A percentile compares a stretch with the other conserved stretches of the same genome.
These are phyloP conservation scores for Cancer borealis DNA, from an alignment of 2,888 invertebrate species.

Conservation along the genomic window DNA sequence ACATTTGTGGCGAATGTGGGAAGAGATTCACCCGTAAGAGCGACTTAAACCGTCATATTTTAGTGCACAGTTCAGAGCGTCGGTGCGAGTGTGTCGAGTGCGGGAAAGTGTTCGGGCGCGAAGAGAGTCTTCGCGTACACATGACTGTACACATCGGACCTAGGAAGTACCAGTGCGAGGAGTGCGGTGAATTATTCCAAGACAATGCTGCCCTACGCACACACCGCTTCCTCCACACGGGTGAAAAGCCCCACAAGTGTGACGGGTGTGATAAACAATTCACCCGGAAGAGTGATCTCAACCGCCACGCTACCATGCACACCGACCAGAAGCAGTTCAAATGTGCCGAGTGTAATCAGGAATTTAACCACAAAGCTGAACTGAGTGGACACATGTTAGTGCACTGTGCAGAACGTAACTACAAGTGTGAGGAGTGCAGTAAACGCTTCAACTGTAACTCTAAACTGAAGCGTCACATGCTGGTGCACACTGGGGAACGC, in stretches of 20 bases:
- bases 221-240: slow-evolving; percentile 61
- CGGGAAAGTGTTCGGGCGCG: slow-evolving; percentile 52
- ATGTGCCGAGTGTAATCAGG: slow-evolving; percentile 54
- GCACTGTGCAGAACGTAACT: slow-evolving; percentile 60
- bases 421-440: slow-evolving; percentile 60
- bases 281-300: slow-evolving; percentile 58
- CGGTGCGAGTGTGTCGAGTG: slow-evolving; percentile 57
- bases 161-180: slow-evolving; percentile 55
- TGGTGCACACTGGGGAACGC: slow-evolving; percentile 80
- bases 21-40: slow-evolving; percentile 61
- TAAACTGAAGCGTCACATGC: slow-evolving; percentile 61
- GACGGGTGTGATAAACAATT: slow-evolving; percentile 57
- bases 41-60: slow-evolving; percentile 61
- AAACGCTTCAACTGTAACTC: slow-evolving; percentile 65
- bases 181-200: slow-evolving; percentile 55
- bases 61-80: slow-evolving; percentile 45
- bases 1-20: slow-evolving; percentile 58
- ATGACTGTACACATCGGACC: slow-evolving; percentile 38
- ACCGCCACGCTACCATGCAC: slow-evolving; percentile 53
- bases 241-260: slow-evolving; percentile 62
- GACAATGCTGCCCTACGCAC: slow-evolving; percentile 34
- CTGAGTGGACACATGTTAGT: slow-evolving; percentile 61
- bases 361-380: slow-evolving; percentile 54
- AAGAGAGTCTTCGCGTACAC: slow-evolving; percentile 57
- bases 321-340: slow-evolving; percentile 44